Conservation (phyloP, 2,888 invertebrate genomes). For the Cryptocephalus moraei region DNA sequence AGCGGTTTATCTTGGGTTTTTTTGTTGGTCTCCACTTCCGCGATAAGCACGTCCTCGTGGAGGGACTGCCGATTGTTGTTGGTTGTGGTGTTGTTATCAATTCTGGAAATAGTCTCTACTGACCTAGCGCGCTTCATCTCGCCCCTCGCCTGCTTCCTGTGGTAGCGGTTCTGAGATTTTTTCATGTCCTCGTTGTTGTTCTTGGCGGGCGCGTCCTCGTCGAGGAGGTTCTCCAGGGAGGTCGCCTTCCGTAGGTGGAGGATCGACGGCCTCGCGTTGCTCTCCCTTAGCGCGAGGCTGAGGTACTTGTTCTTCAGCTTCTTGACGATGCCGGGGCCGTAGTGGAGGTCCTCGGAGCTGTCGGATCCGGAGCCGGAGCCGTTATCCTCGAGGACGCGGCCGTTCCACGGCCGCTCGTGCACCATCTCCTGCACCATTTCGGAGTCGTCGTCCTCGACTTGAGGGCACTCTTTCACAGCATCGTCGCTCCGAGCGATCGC, state of each 20-base stretch:
- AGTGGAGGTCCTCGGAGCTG: conserved; percentile 69
- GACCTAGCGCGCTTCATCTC: conserved; percentile 76
- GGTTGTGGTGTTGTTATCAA: conserved; percentile 35
- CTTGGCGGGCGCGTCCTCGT: conserved; percentile 43
- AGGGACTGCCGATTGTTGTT: conserved; percentile 33
- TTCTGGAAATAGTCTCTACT: conserved; percentile 70
- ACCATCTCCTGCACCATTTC: conserved; percentile 41
- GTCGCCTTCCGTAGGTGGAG: conserved; percentile 65
- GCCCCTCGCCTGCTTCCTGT: conserved; percentile 34
- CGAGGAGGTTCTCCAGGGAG: conserved; percentile 75
- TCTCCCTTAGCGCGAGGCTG: conserved; percentile 69
- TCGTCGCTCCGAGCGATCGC: neutral
- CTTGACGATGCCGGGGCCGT: conserved; percentile 87
- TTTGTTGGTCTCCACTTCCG: conserved; percentile 19
- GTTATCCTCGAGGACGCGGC: conserved; percentile 27
- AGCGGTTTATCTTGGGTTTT: conserved; percentile 14
- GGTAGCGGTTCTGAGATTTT: conserved; percentile 37
- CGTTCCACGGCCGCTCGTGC: conserved; percentile 20
- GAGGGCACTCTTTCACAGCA: neutral
- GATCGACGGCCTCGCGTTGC: conserved; percentile 53
- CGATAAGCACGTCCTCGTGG: conserved; percentile 42
- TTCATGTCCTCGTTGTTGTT: conserved; percentile 24
- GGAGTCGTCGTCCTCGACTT: conserved; percentile 10
- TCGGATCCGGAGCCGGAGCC: conserved; percentile 44
- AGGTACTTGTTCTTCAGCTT: conserved; percentile 79